These are phyloP conservation scores for Mastomys natalensis DNA, from an alignment of 2,113 vertebrate species.

Conservation along the genomic window DNA sequence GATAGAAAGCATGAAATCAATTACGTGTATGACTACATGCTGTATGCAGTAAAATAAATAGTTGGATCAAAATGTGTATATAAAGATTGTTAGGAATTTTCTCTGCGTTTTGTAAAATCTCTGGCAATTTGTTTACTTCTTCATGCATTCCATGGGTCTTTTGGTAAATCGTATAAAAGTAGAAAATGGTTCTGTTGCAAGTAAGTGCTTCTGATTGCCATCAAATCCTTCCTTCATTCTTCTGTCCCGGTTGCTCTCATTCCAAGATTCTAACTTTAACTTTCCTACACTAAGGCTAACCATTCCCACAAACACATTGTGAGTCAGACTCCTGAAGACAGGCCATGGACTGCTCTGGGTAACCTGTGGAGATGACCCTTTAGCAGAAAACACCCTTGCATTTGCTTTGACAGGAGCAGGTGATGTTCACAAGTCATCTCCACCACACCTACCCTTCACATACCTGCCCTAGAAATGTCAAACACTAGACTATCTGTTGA, in stretches of 20 bases:
- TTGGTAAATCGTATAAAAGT: not conserved
- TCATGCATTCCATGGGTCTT: not conserved
- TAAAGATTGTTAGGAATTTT: slow-evolving; percentile 15
- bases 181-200: not conserved
- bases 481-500: not conserved
- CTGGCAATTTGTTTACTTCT: not conserved
- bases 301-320: not conserved
- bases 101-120: not conserved
- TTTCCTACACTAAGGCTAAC: not conserved
- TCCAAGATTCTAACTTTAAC: not conserved
- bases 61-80: not conserved
- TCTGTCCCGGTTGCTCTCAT: not conserved
- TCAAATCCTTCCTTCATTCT: not conserved
- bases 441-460: rapidly evolving
- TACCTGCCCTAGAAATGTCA: rapidly evolving
- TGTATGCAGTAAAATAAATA: not conserved
- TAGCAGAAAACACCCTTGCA: not conserved
- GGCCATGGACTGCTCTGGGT: not conserved
- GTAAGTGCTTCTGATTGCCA: not conserved
- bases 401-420: not conserved
- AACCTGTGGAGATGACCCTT: not conserved
- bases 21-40: not conserved
- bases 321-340: not conserved
- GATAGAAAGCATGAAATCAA: slow-evolving; percentile 8
- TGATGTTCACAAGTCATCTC: too few relatives aligned